Conservation (phyloP, 2,113 vertebrate genomes). For the Semnornis frantzii region DNA sequence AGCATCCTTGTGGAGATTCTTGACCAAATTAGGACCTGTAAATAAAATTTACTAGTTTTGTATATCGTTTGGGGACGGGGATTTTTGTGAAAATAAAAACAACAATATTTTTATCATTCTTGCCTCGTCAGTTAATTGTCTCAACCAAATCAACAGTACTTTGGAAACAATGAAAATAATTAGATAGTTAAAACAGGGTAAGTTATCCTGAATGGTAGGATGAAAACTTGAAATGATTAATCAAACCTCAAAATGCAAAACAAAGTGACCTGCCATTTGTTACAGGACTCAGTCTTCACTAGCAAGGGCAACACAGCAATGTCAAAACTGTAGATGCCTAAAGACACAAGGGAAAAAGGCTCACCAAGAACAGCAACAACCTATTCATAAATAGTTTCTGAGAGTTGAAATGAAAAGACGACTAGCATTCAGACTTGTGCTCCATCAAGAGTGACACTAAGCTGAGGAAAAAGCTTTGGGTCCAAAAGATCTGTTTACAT, state of each 20-base stretch:
- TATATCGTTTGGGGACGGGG: too few species aligned
- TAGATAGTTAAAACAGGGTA: background rate
- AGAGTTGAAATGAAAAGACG: background rate
- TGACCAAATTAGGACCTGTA: too few species aligned
- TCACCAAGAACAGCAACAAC: background rate
- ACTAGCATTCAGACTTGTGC: background rate
- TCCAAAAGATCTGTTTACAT: background rate
- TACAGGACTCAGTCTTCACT: background rate
- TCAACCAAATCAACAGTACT: background rate
- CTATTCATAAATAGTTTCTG: background rate
- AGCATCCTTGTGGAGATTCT: too few species aligned
- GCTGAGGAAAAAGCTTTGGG: background rate
- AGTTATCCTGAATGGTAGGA: background rate
- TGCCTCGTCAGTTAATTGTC: too few species aligned
- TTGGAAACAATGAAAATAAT: background rate
- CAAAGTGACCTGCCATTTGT: background rate
- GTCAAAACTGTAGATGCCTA: background rate
- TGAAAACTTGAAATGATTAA: background rate
- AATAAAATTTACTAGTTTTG: too few species aligned
- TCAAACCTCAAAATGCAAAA: background rate
- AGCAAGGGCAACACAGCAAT: background rate
- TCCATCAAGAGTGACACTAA: background rate
- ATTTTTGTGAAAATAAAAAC: too few species aligned
- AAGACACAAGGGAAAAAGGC: background rate
- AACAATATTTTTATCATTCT: too few species aligned